Base-by-base conservation (phyloP, 2,113 vertebrate genomes). In the Eurystomus gularis region DNA sequence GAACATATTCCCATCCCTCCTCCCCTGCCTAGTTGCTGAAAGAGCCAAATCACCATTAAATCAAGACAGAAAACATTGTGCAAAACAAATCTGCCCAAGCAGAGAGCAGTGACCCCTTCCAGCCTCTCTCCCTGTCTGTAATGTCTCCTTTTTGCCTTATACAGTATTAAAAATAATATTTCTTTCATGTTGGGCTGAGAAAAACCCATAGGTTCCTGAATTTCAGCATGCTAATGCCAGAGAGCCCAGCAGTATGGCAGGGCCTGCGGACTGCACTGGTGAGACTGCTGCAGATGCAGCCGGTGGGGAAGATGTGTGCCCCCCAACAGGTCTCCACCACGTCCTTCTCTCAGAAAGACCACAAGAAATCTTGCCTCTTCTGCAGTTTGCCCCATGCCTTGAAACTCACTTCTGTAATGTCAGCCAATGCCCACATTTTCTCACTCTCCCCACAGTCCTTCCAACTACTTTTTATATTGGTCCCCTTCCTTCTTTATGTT, bases 21-120 rank as follows among this genome's bases (percentile, higher is more conserved):
- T 91, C 69, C 91, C 69, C 81, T 84, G 81, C 61, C 35, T 76
- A 7, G 57, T n/a, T 62, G 92, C 69, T 95, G 93, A 80, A 82
- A 89, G 77, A 87, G 86, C 81, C 91, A 92, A 69, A 25, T 65
- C 61, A n/a, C 65, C 35, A 39, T 82, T 79, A 93, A 96, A 95
- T 82, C 91, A 82, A 91, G 79, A 57, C 40, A 73, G 69, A 94
- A 93, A 91, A 91, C 71, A 66, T 57, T 16, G 54, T 26, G 49
- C 80, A 92, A 95, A 94, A 94, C 90, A 92, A 71, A 79, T 69
- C 70, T 62, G 37, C 61, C 52, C 23, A 31, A 72, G 57, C 4
- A 2, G 39, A 57, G 46, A 88, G 28, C 44, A 71, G 42, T 11
- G 66, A 54, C 42, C 88, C 46, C 57, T 84, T 44, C 44, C 54